These are phyloP conservation scores for Vultur gryphus DNA, from an alignment of 2,797 vertebrate species.

Conservation along the genomic window DNA sequence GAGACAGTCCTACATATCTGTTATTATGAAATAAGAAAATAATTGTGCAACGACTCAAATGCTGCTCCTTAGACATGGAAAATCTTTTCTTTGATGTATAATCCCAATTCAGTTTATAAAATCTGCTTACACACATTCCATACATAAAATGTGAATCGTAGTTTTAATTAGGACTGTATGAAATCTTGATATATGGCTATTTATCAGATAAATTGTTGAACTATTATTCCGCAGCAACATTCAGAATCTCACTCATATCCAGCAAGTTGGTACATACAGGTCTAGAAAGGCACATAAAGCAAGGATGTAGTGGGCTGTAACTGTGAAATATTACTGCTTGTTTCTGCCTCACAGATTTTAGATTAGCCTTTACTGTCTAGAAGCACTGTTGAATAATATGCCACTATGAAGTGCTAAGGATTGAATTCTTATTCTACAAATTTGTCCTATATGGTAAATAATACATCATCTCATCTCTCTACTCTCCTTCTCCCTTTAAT, in stretches of 20 bases:
- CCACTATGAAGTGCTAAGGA: not conserved
- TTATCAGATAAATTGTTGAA: not conserved
- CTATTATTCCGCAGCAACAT: not conserved
- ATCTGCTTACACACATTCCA: not conserved
- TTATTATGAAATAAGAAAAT: not conserved
- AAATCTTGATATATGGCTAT: not conserved
- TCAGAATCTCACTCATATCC: not conserved
- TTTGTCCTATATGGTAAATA: not conserved
- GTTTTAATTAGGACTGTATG: slow-evolving; percentile 9
- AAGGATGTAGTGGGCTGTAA: slow-evolving; percentile 33
- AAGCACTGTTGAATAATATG: slow-evolving; percentile 11
- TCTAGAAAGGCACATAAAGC: slow-evolving; percentile 35
- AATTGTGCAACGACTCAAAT: not conserved
- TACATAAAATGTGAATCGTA: not conserved
- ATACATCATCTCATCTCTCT: not conserved
- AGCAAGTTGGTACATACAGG: not conserved
- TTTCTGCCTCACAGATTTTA: slow-evolving; percentile 66
- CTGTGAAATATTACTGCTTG: slow-evolving; percentile 50
- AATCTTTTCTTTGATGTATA: not conserved
- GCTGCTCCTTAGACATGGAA: not conserved
- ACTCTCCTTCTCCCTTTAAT: not conserved
- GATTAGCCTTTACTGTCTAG: slow-evolving; percentile 36
- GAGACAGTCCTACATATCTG: not conserved
- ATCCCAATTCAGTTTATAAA: not conserved
- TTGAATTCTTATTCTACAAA: slow-evolving; percentile 40